A percentile compares a stretch with the other conserved stretches of the same genome.
Conservation (phyloP, 2,888 invertebrate genomes). For the Fragum fragum region DNA sequence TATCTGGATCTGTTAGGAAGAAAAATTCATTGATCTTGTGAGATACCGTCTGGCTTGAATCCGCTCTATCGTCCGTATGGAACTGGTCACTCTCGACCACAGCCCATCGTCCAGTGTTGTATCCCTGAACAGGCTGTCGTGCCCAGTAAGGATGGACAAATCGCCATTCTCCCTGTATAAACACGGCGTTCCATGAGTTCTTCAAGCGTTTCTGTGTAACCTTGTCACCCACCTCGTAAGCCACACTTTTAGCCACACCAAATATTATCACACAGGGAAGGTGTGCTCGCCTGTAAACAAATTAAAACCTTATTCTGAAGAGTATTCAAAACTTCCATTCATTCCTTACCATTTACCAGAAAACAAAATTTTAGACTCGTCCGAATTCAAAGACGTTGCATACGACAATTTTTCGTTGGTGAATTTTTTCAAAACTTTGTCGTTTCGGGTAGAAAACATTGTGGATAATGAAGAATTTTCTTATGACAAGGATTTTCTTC, state of each 20-base stretch:
- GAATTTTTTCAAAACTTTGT: too few species aligned
- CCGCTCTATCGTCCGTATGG: constrained; percentile 35
- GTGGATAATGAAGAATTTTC: too few species aligned
- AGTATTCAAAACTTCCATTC: too few species aligned
- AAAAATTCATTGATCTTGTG: constrained; percentile 62
- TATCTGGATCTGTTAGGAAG: constrained; percentile 74
- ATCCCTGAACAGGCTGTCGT: constrained; percentile 61
- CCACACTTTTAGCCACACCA: constrained; percentile 77
- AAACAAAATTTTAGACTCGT: too few species aligned
- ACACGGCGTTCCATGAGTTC: constrained; percentile 81
- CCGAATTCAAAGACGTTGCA: too few species aligned
- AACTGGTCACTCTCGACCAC: constrained; percentile 69
- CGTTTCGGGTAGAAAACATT: too few species aligned
- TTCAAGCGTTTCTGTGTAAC: constrained; percentile 63
- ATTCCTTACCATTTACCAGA: too few species aligned
- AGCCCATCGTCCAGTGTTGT: constrained; percentile 73
- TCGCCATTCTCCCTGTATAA: constrained; percentile 75
- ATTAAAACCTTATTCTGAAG: too few species aligned
- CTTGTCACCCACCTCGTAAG: constrained; percentile 75
- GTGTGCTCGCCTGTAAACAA: constrained; percentile 71
- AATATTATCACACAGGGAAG: constrained; percentile 75
- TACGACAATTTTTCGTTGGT: too few species aligned
- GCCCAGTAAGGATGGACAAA: constrained; percentile 81
- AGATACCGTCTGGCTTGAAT: background rate
- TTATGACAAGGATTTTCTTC: too few species aligned